These are phyloP conservation scores for Trichogramma evanescens DNA, from an alignment of 2,888 invertebrate genomes.

Conservation along the genomic window DNA sequence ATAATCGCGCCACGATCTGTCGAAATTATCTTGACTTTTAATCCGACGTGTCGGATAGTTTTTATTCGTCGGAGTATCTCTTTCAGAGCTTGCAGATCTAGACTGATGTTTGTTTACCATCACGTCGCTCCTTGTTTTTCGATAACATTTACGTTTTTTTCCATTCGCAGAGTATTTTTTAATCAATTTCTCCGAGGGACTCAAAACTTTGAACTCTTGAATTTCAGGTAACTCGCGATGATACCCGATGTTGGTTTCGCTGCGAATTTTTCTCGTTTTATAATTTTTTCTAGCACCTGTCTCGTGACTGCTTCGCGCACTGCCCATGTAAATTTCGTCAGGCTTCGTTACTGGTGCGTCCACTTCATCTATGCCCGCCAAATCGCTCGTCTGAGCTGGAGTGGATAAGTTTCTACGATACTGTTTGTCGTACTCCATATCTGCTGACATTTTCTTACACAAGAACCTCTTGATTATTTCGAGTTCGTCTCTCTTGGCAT, in stretches of 20 bases:
- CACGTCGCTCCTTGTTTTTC: conserved; percentile 37
- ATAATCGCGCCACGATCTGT: conserved; percentile 40
- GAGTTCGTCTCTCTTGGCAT: conserved; percentile 25
- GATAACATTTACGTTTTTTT: conserved; percentile 19
- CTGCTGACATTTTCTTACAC: conserved; percentile 30
- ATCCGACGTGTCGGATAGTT: conserved; percentile 25
- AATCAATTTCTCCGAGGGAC: conserved; percentile 12
- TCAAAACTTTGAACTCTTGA: neutral
- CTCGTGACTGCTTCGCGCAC: too few species aligned
- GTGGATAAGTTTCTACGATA: too few species aligned
- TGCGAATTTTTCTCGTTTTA: conserved; percentile 33
- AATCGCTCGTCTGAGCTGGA: too few species aligned
- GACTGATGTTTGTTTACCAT: conserved; percentile 24
- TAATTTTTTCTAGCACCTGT: conserved; percentile 24
- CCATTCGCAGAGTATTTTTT: conserved; percentile 24
- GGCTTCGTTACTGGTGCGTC: too few species aligned
- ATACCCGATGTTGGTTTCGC: conserved; percentile 31
- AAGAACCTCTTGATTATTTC: conserved; percentile 31
- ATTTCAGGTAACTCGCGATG: neutral
- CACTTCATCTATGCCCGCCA: too few species aligned
- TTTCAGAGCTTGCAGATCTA: conserved; percentile 27
- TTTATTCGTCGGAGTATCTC: conserved; percentile 11
- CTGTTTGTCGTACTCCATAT: conserved; percentile 29
- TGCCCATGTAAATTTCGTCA: too few species aligned
- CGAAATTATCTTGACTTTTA: conserved; percentile 32